phyloP scores from a whole-genome alignment of 23 tunicate species.

The Corella eumyota region DNA sequence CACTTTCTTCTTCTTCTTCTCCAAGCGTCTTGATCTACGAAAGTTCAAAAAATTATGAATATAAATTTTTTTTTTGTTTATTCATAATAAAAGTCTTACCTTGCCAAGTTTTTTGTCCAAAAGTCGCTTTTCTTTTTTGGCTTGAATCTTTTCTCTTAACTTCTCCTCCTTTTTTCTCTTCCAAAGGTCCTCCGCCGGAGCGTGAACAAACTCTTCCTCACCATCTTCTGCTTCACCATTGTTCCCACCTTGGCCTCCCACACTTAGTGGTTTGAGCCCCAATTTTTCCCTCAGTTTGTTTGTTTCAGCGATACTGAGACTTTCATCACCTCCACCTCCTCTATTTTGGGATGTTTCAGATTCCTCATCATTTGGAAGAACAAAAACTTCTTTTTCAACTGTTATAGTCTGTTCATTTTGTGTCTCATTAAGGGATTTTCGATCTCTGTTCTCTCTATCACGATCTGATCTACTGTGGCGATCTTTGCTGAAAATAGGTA shows the following conservation, averaged over 20 bases:
- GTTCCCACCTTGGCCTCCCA: conserved; percentile 11
- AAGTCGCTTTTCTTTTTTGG: conserved; percentile 47
- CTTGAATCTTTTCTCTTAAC: conserved; percentile 62
- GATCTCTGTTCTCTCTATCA: too few species aligned
- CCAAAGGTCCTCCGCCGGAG: conserved; percentile 86
- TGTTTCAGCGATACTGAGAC: conserved; percentile 87
- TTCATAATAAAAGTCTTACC: conserved; percentile 4
- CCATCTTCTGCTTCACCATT: conserved; percentile 9
- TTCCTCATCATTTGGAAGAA: too few species aligned
- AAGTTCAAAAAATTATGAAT: background rate
- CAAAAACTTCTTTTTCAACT: too few species aligned
- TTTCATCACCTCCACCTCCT: too few species aligned
- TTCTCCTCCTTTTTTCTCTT: conserved; percentile 68
- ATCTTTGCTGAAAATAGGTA: too few species aligned
- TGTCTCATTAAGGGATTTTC: too few species aligned
- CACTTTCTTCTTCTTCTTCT: conserved; percentile 80
- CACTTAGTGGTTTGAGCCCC: conserved; percentile 84
- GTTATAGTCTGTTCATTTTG: too few species aligned
- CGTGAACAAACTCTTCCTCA: conserved; percentile 73
- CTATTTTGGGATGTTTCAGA: too few species aligned
- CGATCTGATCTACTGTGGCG: too few species aligned
- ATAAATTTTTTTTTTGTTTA: background rate
- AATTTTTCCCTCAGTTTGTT: conserved; percentile 64
- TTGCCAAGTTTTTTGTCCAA: conserved; percentile 59
- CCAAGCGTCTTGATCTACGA: conserved; percentile 66